These are phyloP conservation scores for Trichonephila inaurata DNA, from an alignment of 1,140 invertebrate genomes.

Conservation along the genomic window DNA sequence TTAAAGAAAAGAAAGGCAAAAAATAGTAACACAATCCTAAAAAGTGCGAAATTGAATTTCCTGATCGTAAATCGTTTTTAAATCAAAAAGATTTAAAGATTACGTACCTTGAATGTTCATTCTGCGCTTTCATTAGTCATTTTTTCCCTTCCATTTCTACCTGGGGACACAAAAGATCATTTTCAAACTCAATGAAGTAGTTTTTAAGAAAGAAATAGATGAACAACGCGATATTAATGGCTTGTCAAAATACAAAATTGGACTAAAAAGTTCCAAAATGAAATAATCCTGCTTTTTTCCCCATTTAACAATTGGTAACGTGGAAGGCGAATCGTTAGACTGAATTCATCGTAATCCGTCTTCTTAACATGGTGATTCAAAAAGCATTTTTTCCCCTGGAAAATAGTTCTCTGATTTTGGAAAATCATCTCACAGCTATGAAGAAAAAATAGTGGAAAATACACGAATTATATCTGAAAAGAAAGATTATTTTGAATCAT, in stretches of 20 bases:
- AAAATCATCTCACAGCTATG: neutral
- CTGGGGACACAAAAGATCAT: too few relatives aligned
- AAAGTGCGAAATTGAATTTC: too few relatives aligned
- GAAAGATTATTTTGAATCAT: slow-evolving; percentile 25
- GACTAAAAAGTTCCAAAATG: slow-evolving; percentile 7
- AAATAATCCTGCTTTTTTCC: neutral
- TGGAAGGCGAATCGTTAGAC: neutral
- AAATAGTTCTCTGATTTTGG: slow-evolving; percentile 12
- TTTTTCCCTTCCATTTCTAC: too few relatives aligned
- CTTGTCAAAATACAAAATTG: slow-evolving; percentile 35
- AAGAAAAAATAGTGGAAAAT: neutral
- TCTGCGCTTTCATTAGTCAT: too few relatives aligned
- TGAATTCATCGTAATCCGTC: neutral
- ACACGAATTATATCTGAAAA: neutral
- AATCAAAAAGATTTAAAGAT: too few relatives aligned
- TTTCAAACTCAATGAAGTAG: too few relatives aligned
- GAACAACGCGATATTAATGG: slow-evolving; percentile 1
- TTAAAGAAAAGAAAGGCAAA: too few relatives aligned
- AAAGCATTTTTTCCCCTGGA: neutral
- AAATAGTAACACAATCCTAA: too few relatives aligned
- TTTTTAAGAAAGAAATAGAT: too few relatives aligned
- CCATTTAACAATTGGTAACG: neutral
- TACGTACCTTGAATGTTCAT: too few relatives aligned
- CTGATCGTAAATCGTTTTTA: too few relatives aligned
- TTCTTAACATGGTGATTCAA: neutral